Evolutionary conservation across 1,140 invertebrate genomes (phyloP).

Genomic region (Heliconius eleuchia): DNA sequence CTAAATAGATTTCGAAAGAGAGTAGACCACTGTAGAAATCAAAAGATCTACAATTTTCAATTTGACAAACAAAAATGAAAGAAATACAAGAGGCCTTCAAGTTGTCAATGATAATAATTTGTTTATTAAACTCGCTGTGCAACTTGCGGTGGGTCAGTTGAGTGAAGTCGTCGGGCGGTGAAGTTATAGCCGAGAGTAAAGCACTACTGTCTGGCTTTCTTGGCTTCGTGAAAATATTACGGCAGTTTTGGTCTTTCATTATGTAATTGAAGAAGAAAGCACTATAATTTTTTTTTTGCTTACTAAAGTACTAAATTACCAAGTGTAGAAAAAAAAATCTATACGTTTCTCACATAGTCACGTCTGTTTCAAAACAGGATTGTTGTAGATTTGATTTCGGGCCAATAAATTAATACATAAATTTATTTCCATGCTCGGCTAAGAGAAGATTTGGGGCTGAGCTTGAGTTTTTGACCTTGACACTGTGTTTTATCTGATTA

Average conservation of each 20-base stretch:
- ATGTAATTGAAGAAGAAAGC: not conserved
- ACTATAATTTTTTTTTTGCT: not conserved
- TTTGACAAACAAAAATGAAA: slow-evolving; percentile 14
- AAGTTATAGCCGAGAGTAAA: slow-evolving; percentile 45
- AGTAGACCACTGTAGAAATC: slow-evolving; percentile 13
- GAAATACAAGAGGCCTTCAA: slow-evolving; percentile 23
- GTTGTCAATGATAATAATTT: slow-evolving; percentile 53
- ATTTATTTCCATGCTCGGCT: not conserved
- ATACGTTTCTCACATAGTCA: no score
- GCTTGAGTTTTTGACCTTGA: not conserved
- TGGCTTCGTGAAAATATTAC: not conserved
- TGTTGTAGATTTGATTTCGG: no score
- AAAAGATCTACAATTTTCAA: slow-evolving; percentile 10
- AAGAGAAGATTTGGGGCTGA: not conserved
- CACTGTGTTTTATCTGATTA: not conserved
- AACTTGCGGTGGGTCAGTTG: slow-evolving; percentile 44
- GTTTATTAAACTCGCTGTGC: slow-evolving; percentile 44
- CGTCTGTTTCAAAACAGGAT: no score
- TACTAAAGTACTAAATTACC: no score
- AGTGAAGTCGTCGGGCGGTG: slow-evolving; percentile 32
- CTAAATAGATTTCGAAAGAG: slow-evolving; percentile 2
- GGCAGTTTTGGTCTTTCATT: not conserved
- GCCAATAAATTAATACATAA: no score
- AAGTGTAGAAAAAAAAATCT: no score
- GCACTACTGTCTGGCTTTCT: slow-evolving; percentile 18